phyloP scores from a whole-genome alignment of 2,113 vertebrate genomes.

The Lepisosteus oculatus region DNA sequence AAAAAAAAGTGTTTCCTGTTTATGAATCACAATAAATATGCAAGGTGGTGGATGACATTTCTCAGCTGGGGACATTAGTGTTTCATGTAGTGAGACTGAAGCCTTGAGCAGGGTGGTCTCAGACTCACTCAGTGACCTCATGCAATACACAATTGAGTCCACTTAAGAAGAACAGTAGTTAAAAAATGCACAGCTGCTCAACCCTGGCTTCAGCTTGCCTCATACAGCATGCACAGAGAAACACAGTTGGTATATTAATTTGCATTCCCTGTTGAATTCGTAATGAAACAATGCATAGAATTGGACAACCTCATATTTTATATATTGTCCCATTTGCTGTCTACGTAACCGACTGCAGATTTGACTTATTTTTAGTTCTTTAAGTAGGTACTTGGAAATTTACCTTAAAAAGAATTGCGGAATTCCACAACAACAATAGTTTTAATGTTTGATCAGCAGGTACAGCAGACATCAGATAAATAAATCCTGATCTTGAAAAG shows the following conservation, averaged over 20 bases:
- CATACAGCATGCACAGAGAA: not conserved
- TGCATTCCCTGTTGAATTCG: too few relatives aligned
- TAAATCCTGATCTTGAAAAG: too few relatives aligned
- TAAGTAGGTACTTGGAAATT: too few relatives aligned
- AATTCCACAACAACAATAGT: too few relatives aligned
- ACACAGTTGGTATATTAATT: not conserved
- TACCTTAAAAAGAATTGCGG: too few relatives aligned
- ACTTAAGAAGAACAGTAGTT: constrained; percentile 74
- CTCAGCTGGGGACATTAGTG: constrained; percentile 71
- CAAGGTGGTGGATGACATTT: constrained; percentile 81
- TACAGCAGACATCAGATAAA: too few relatives aligned
- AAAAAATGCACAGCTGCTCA: constrained; percentile 42
- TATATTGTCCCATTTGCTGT: too few relatives aligned
- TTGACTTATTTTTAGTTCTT: too few relatives aligned
- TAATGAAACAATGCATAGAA: too few relatives aligned
- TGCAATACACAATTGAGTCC: constrained; percentile 61
- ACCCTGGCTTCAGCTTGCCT: constrained; percentile 9
- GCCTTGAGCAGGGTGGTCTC: constrained; percentile 74
- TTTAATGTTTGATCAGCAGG: too few relatives aligned
- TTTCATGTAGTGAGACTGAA: constrained; percentile 57
- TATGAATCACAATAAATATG: constrained; percentile 79
- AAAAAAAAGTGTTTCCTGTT: constrained; percentile 67
- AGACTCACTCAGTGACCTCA: constrained; percentile 67
- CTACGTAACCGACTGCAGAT: too few relatives aligned
- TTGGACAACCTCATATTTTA: too few relatives aligned